Base-by-base conservation (phyloP, 2,797 vertebrate genomes). In the Lacerta viridis region DNA sequence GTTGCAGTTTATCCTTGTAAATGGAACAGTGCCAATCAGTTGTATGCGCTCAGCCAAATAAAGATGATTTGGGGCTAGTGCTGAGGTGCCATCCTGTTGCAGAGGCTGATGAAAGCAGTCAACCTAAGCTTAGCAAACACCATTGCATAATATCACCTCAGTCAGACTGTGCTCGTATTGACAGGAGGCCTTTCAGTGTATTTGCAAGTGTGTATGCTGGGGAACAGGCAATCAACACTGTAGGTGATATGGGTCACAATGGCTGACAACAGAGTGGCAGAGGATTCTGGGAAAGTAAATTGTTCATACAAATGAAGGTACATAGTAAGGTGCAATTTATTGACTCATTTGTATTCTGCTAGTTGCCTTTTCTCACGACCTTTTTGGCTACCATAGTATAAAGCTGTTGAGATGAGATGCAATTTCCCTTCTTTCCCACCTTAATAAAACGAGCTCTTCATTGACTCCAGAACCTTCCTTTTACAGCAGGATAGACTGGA, bases 231-330 rank as follows among this genome's bases (percentile, higher is more conserved):
- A 41, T 3, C 29, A 18, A 18, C 33, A 66, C 10, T 55, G 66
- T 55, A 84, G 18, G 8, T 4, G 39, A 72, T 1, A 81, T 25
- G 8, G 41, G 4, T 85, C 18, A 13, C 20, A 8, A 20, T 1
- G 66, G 68, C 1, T 29, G 23, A 50, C 25, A 83, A 4, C 23
- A 83, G 81, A 92, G 71, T 50, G 18, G 74, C 33, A 83, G 25
- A 2, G 0, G 17, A 68, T 13, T 25, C 80, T 0, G 4, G 59
- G 5, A 71, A 7, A 64, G 11, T 0, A 0, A n/a, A 7, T 43
- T 4, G 55, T 33, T 5, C 59, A 20, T 80, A 7, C 20, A 36
- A 36, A 33, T 3, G 23, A 25, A 17, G 50, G 7, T 1, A 0
- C 23, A 39, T 69, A 85, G 61, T 80, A 46, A 15, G 10, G 23